These are phyloP conservation scores for Matsumurasca onukii DNA, from an alignment of 1,140 invertebrate species.

Conservation along the genomic window DNA sequence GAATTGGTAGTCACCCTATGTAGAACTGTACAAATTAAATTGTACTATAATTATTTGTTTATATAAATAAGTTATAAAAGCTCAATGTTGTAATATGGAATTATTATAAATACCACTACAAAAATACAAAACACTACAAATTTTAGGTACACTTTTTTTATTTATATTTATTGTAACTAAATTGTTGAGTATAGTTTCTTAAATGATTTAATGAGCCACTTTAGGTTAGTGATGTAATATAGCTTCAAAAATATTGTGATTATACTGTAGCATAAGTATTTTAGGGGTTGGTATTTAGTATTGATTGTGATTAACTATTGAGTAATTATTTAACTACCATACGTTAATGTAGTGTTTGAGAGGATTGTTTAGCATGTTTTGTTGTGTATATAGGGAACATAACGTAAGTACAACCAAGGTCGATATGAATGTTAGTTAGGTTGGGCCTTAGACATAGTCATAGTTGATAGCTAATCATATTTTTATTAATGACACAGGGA, in stretches of 20 bases:
- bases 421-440: conserved; percentile 18
- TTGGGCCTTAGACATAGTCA: conserved; percentile 19
- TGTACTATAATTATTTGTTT: no score
- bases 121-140: background rate
- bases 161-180: background rate
- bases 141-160: background rate
- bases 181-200: background rate
- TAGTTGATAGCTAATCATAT: conserved; percentile 22
- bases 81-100: no score
- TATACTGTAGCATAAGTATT: conserved; percentile 19
- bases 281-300: conserved; percentile 17
- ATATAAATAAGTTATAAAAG: no score
- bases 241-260: conserved; percentile 23
- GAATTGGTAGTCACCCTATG: no score
- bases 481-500: conserved; percentile 16
- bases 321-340: conserved; percentile 24
- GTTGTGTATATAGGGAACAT: conserved; percentile 21
- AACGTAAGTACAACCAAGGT: conserved; percentile 23
- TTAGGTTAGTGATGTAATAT: conserved; percentile 21
- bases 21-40: no score
- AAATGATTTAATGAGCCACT: conserved; percentile 15
- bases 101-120: background rate
- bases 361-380: conserved; percentile 26
- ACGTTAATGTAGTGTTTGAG: conserved; percentile 17
- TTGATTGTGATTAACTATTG: conserved; percentile 23